phyloP scores from a whole-genome alignment of 2,113 vertebrate species.

The Chloropsis cyanopogon region DNA sequence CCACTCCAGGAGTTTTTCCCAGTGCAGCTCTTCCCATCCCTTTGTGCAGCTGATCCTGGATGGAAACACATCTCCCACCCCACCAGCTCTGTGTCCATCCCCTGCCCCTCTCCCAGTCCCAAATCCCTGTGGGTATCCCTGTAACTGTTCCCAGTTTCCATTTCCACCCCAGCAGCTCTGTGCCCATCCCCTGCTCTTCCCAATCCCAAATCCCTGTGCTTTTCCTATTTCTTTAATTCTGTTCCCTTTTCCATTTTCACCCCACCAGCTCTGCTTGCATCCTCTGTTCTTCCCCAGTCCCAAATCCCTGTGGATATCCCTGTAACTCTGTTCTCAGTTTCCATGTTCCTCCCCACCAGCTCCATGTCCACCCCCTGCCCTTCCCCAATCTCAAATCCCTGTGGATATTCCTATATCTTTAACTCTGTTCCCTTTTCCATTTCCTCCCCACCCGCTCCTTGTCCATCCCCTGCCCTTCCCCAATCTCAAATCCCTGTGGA shows the following conservation, averaged over 20 bases:
- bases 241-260: background rate
- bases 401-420: rapidly evolving
- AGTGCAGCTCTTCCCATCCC: background rate
- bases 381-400: background rate
- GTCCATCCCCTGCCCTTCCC: background rate
- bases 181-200: rapidly evolving
- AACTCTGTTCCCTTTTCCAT: background rate
- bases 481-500: too few species aligned
- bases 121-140: background rate
- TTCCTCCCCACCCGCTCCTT: rapidly evolving
- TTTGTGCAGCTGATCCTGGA: background rate
- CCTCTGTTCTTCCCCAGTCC: background rate
- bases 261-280: rapidly evolving
- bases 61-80: background rate
- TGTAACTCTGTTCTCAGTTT: background rate
- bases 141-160: background rate
- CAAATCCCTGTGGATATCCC: background rate
- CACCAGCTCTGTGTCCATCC: background rate
- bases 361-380: background rate
- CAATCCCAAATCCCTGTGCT: background rate
- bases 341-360: background rate
- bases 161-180: background rate
- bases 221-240: background rate
- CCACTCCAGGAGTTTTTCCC: background rate
- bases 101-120: background rate